Conservation (phyloP, 2,888 invertebrate genomes). For the Macrosiphum euphorbiae region DNA sequence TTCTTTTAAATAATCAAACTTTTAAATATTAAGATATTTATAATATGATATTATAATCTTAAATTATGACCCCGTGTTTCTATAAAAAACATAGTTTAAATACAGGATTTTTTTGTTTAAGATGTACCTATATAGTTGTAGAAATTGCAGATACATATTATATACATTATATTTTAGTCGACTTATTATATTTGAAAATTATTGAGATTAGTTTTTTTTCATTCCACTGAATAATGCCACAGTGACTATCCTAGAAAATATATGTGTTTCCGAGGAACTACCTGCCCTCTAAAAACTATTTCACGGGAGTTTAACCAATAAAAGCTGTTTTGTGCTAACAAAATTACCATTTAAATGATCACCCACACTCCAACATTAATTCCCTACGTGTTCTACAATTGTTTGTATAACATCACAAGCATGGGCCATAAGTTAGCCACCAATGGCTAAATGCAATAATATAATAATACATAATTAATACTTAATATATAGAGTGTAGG, state of each 20-base stretch:
- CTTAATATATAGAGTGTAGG: background rate
- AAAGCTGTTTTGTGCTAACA: background rate
- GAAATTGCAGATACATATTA: background rate
- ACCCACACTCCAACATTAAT: background rate
- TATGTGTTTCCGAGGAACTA: background rate
- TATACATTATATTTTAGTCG: background rate
- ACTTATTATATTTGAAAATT: background rate
- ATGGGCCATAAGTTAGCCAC: background rate
- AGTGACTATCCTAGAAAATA: background rate
- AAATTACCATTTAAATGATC: slow-evolving; percentile 2
- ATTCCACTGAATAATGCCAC: background rate
- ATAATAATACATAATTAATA: background rate
- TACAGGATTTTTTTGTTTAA: background rate
- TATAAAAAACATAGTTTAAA: background rate
- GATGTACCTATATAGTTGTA: too few relatives aligned
- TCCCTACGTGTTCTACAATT: background rate
- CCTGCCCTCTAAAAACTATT: background rate
- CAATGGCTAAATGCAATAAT: background rate
- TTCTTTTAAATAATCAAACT: background rate
- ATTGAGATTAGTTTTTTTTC: background rate
- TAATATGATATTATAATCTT: background rate
- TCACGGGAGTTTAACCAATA: background rate
- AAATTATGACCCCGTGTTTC: background rate
- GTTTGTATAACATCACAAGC: background rate
- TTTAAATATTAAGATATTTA: background rate